These are phyloP conservation scores for Megaceryle maxima DNA, from an alignment of 2,113 vertebrate species.

Conservation along the genomic window DNA sequence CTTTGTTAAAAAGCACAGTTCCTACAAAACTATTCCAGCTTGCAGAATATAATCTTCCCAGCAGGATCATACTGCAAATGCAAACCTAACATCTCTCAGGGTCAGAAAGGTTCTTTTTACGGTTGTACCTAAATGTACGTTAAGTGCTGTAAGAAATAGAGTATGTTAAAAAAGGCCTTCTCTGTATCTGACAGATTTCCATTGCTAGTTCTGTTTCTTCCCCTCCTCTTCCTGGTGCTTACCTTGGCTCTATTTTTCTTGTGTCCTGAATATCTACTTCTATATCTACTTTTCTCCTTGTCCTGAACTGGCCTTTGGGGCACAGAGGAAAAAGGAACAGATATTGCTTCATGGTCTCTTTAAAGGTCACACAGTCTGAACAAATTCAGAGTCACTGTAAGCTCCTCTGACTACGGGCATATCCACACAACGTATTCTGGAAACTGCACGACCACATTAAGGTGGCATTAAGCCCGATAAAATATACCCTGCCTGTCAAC, in stretches of 20 bases:
- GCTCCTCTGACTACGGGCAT: neutral
- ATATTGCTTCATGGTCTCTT: neutral
- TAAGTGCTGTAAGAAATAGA: neutral
- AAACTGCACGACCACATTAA: neutral
- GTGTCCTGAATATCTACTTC: neutral
- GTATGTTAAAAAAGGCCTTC: neutral
- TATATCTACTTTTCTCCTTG: neutral
- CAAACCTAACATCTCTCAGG: neutral
- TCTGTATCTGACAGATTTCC: neutral
- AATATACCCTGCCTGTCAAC: slow-evolving; percentile 9
- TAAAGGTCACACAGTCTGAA: neutral
- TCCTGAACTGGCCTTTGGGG: slow-evolving; percentile 6
- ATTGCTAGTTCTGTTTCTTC: neutral
- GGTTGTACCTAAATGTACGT: neutral
- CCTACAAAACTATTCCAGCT: neutral
- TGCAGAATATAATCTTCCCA: neutral
- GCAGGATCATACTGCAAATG: neutral
- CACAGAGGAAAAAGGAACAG: neutral
- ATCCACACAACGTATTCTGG: neutral
- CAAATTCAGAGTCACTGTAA: neutral
- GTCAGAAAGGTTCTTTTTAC: neutral
- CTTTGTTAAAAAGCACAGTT: neutral
- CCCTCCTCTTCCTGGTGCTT: neutral
- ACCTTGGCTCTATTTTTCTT: neutral
- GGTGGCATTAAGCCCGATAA: neutral